phyloP scores from a whole-genome alignment of 2,113 vertebrate genomes.

The Corythoichthys intestinalis region DNA sequence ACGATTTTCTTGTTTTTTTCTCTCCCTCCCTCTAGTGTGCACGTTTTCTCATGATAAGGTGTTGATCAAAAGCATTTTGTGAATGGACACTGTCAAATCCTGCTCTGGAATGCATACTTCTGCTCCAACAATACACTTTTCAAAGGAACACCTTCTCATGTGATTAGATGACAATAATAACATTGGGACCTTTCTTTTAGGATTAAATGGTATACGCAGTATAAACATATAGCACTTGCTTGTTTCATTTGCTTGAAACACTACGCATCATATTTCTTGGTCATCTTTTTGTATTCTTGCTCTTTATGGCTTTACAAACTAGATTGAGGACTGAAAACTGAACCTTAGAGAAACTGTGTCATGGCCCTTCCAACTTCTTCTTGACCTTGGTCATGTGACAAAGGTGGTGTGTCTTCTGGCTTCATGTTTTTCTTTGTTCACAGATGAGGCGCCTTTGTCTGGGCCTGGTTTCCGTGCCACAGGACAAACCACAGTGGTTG shows the following conservation, averaged over 20 bases:
- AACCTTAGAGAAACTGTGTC: constrained; percentile 34
- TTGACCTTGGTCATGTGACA: constrained; percentile 60
- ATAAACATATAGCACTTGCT: background rate
- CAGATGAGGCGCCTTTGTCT: constrained; percentile 31
- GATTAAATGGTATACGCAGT: too few species aligned
- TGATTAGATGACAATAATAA: background rate
- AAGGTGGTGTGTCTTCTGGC: constrained; percentile 36
- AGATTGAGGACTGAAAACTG: background rate
- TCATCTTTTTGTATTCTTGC: background rate
- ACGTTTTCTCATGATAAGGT: background rate
- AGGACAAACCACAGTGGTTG: constrained; percentile 35
- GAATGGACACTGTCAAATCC: background rate
- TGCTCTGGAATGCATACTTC: background rate
- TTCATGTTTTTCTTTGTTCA: constrained; percentile 42
- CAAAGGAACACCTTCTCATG: background rate
- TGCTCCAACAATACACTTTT: background rate
- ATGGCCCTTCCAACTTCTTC: constrained; percentile 50
- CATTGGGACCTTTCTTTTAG: too few species aligned
- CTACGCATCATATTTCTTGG: background rate
- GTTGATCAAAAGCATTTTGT: background rate
- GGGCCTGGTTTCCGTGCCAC: constrained; percentile 21
- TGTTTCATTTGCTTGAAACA: background rate
- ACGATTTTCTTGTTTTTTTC: too few species aligned
- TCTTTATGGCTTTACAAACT: background rate
- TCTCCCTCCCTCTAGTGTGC: too few species aligned